Base-by-base conservation (phyloP, 2,113 vertebrate species). In the Rhabdomys dilectus region DNA sequence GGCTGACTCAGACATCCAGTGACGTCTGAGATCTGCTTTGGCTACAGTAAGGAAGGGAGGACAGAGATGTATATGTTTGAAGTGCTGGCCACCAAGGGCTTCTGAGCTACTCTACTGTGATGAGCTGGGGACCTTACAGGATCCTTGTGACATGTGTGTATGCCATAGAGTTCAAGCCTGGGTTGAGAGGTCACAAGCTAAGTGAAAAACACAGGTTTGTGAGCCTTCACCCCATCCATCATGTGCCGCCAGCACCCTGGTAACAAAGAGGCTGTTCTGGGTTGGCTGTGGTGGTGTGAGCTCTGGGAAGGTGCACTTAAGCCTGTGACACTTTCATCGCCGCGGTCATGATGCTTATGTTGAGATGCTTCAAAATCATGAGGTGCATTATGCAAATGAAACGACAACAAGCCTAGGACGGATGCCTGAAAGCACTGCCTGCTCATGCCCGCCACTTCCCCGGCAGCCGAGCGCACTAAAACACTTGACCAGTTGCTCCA, bases 381-480 rank as follows among this genome's bases (percentile, higher is more conserved):
- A 94, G 92, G 29, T n/a, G 22, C 62, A 5, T 81, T 84, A 68
- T 39, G 91, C 78, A 95, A 93, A 93, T 53, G 86, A 85, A 81
- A 36, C 29, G 66, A 76, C 29, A 80, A 21, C 17, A 85, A 94
- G 53, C 64, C 29, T 19, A 58, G 48, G 56, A 93, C 85, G 62
- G 91, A 51, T 0, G 13, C 53, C 70, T 51, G 42, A n/a, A 81
- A 48, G 24, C 4, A 0, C 85, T 31, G 80, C 78, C 89, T 26
- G 76, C 45, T 0, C 16, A 0, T 1, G 42, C 62, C 64, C 29
- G 12, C 76, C 0, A 0, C n/a, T 21, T 76, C 87, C 42, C 19
- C 12, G 0, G 86, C 85, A 84, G 77, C 92, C 0, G 0, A 4
- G 66, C 70, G 31, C 48, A 24, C 75, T 89, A 4, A 76, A 88